These are phyloP conservation scores for Macropus fuliginosus DNA, from an alignment of 2,797 vertebrate genomes.

Conservation along the genomic window DNA sequence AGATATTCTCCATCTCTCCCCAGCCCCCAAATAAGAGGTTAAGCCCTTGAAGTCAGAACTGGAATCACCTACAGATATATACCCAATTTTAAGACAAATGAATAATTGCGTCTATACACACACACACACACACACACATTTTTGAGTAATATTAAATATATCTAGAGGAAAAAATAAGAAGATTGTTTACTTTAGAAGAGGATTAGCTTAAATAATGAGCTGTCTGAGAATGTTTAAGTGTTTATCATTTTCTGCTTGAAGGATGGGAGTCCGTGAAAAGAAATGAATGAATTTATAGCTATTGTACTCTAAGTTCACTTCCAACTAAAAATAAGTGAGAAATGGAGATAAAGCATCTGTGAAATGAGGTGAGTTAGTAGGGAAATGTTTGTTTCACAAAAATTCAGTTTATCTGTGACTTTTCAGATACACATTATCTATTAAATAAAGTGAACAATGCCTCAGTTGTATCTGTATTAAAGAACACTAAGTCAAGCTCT, in stretches of 20 bases:
- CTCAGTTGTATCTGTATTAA: not conserved
- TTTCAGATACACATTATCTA: not conserved
- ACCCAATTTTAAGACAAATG: not conserved
- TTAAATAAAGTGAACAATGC: not conserved
- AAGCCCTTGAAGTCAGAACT: no score
- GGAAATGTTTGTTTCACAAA: not conserved
- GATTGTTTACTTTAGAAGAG: not conserved
- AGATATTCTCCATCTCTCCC: no score
- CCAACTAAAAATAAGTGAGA: not conserved
- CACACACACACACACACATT: no score
- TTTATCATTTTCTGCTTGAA: not conserved
- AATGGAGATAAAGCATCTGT: not conserved
- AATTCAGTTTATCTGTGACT: not conserved
- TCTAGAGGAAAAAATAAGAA: not conserved
- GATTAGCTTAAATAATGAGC: not conserved
- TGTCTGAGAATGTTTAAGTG: not conserved
- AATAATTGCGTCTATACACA: not conserved
- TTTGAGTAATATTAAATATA: not conserved
- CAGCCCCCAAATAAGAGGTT: no score
- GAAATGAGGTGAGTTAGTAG: not conserved
- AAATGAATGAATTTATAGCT: not conserved
- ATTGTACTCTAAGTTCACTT: not conserved
- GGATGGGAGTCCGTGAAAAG: not conserved
- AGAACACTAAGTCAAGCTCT: not conserved
- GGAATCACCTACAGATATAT: not conserved